phyloP scores from a whole-genome alignment of 2,113 vertebrate genomes.

The Apus apus region DNA sequence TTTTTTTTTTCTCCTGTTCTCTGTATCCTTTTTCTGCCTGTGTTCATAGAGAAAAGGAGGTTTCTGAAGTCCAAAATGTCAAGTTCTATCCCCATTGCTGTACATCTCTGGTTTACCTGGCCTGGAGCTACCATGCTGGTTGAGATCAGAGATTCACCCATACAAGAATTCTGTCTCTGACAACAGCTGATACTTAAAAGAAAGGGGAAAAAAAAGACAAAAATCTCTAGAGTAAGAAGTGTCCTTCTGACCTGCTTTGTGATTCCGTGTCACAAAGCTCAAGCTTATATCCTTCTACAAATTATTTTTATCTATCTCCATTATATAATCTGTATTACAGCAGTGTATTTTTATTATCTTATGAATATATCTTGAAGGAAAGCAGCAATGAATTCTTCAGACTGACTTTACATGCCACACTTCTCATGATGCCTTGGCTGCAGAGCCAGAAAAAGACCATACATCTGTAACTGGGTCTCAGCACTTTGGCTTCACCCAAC shows the following conservation, averaged over 20 bases:
- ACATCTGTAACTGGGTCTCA: background rate
- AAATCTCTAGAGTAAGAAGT: background rate
- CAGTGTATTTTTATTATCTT: background rate
- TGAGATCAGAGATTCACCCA: slow-evolving; percentile 29
- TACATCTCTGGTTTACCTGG: background rate
- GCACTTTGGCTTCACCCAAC: background rate
- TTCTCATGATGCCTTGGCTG: background rate
- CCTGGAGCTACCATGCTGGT: slow-evolving; percentile 7
- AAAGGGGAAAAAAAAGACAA: background rate
- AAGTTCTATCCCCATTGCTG: background rate
- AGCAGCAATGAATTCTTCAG: background rate
- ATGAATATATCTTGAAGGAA: background rate
- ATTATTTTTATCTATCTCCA: background rate
- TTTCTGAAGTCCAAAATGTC: slow-evolving; percentile 46
- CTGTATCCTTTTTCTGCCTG: background rate
- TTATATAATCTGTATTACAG: background rate
- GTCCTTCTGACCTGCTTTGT: slow-evolving; percentile 38
- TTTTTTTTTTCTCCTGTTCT: background rate
- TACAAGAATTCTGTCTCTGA: slow-evolving; percentile 12
- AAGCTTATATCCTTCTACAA: background rate
- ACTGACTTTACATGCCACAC: background rate
- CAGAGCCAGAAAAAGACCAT: background rate
- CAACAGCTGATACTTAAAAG: slow-evolving; percentile 41
- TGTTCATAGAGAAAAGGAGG: background rate
- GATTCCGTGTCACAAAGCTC: background rate